Evolutionary conservation across 1,140 invertebrate species (phyloP).

Genomic region (Samia ricini): DNA sequence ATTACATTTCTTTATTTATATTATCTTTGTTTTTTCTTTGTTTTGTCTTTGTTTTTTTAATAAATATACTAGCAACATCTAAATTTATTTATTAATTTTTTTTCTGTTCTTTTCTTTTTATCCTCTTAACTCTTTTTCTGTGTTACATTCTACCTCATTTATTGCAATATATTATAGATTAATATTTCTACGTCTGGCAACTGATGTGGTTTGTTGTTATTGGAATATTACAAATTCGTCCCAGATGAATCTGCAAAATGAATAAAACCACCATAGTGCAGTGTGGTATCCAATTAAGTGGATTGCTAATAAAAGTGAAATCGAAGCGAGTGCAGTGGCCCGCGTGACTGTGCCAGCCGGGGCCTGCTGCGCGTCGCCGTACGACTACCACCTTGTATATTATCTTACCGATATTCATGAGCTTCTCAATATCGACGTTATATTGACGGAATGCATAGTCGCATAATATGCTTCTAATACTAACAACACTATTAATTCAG

Average conservation of each 20-base stretch:
- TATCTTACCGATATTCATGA: neutral
- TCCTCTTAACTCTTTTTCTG: too few relatives aligned
- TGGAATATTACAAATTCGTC: constrained; percentile 38
- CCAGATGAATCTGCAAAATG: constrained; percentile 66
- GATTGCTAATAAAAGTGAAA: constrained; percentile 77
- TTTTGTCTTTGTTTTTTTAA: too few relatives aligned
- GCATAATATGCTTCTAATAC: neutral
- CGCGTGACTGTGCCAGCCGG: constrained; percentile 32
- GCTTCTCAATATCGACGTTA: neutral
- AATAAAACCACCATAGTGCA: constrained; percentile 70
- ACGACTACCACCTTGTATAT: neutral
- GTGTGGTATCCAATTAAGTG: constrained; percentile 75
- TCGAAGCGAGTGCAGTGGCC: constrained; percentile 74
- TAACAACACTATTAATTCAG: neutral
- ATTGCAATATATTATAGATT: too few relatives aligned
- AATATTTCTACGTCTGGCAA: too few relatives aligned
- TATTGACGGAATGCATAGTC: neutral
- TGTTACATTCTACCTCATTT: too few relatives aligned
- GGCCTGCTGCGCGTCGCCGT: constrained; percentile 14
- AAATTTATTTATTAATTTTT: too few relatives aligned
- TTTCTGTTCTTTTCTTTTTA: too few relatives aligned
- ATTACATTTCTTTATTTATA: too few relatives aligned
- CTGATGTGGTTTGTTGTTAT: constrained; percentile 7
- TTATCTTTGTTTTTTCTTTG: too few relatives aligned
- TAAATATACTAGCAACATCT: too few relatives aligned